These are phyloP conservation scores for Sipunculus nudus DNA, from an alignment of 2,888 invertebrate species.

Conservation along the genomic window DNA sequence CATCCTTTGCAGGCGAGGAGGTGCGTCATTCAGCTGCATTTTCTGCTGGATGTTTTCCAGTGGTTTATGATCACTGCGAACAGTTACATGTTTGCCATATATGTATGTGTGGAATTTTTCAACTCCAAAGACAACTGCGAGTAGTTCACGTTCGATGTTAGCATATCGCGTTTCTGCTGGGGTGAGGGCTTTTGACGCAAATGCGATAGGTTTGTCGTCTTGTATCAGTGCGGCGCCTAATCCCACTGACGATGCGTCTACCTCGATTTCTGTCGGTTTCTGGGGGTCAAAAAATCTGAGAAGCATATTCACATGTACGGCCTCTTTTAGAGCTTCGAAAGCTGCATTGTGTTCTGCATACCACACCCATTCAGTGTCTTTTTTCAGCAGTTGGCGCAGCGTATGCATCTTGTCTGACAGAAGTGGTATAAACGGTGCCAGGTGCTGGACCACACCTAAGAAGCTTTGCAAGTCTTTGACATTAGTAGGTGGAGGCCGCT, in stretches of 20 bases:
- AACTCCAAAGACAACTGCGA: slow-evolving; percentile 33
- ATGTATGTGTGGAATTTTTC: slow-evolving; percentile 27
- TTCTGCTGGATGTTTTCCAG: slow-evolving; percentile 28
- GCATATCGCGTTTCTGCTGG: slow-evolving; percentile 22
- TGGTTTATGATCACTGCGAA: slow-evolving; percentile 27
- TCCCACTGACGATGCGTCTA: slow-evolving; percentile 18
- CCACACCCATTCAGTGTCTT: slow-evolving; percentile 21
- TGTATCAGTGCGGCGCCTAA: slow-evolving; percentile 30
- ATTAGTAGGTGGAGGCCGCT: slow-evolving; percentile 20
- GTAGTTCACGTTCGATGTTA: slow-evolving; percentile 31
- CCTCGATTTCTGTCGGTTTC: slow-evolving; percentile 7
- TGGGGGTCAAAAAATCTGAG: slow-evolving; percentile 17
- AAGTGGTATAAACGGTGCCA: slow-evolving; percentile 23
- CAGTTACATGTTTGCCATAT: slow-evolving; percentile 20
- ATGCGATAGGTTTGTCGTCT: slow-evolving; percentile 16
- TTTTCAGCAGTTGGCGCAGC: slow-evolving; percentile 24
- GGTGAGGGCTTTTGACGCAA: slow-evolving; percentile 23
- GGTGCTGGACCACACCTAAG: slow-evolving; percentile 27
- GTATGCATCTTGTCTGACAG: slow-evolving; percentile 11
- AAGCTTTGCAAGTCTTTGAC: slow-evolving; percentile 28
- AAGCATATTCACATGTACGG: no score
- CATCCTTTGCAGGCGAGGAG: slow-evolving; percentile 31
- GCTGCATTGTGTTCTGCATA: no score
- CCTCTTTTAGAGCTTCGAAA: no score
- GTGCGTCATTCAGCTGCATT: slow-evolving; percentile 16